phyloP scores from a whole-genome alignment of 2,113 vertebrate genomes.

The Phrynocephalus versicolor region DNA sequence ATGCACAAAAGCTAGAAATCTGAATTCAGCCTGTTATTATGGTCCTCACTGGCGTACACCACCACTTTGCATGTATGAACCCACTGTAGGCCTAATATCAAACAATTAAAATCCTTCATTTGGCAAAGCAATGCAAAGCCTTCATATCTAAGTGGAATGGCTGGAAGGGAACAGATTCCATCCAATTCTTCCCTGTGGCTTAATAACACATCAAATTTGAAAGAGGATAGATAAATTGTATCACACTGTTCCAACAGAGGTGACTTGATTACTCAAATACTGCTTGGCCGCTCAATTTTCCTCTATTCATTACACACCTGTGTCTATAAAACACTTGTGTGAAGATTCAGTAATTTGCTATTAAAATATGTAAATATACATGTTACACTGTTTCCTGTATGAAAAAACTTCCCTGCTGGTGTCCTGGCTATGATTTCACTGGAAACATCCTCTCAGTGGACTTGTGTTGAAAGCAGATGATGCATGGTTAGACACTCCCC shows the following conservation, averaged over 20 bases:
- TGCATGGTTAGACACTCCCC: background rate
- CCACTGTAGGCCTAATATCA: background rate
- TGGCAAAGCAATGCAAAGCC: constrained; percentile 6
- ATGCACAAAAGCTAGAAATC: background rate
- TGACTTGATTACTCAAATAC: constrained; percentile 25
- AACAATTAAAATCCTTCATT: constrained; percentile 19
- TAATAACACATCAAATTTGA: constrained; percentile 7
- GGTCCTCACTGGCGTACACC: background rate
- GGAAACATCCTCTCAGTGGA: background rate
- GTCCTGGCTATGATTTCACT: background rate
- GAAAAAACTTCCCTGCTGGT: background rate
- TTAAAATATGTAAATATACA: background rate
- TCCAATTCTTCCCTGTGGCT: constrained; percentile 17
- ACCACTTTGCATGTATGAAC: constrained; percentile 16
- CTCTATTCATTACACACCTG: constrained; percentile 5
- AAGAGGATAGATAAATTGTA: constrained; percentile 3
- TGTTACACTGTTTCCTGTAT: background rate
- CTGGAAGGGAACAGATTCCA: constrained; percentile 10
- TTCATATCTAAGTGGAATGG: background rate
- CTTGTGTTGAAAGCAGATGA: background rate
- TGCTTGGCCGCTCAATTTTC: background rate
- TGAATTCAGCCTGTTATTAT: constrained; percentile 4
- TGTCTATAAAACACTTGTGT: background rate
- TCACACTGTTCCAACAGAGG: background rate
- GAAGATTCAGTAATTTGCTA: background rate